A percentile compares a stretch with the other conserved stretches of the same genome.
Evolutionary conservation across 1,140 invertebrate species (phyloP).

Genomic region (Stegodyphus dumicola): DNA sequence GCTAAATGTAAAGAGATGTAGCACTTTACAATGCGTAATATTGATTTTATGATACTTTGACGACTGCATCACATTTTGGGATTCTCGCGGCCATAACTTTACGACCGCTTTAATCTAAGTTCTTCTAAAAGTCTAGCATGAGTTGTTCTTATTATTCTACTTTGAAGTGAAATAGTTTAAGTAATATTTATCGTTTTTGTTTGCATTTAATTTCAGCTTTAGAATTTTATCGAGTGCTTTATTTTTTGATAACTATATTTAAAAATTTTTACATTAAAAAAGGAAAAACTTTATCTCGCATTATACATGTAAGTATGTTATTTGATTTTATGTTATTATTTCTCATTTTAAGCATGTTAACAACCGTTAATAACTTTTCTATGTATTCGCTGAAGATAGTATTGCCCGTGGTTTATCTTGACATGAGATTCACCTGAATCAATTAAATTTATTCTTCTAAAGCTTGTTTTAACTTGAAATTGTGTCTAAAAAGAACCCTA

Average conservation of each 20-base stretch:
- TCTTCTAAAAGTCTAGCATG: background rate
- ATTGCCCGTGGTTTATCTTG: background rate
- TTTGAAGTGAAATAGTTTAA: background rate
- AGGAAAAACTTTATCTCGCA: background rate
- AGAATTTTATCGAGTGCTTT: background rate
- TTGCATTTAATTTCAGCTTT: background rate
- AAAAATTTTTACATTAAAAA: background rate
- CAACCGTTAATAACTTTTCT: background rate
- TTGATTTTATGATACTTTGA: conserved; percentile 61
- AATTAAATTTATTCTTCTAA: background rate
- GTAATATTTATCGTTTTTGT: background rate
- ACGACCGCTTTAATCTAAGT: conserved; percentile 41
- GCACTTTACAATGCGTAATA: conserved; percentile 41
- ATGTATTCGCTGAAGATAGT: background rate
- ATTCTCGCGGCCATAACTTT: conserved; percentile 54
- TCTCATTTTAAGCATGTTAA: background rate
- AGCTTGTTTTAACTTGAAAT: too few species aligned
- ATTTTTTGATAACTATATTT: background rate
- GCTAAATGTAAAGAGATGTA: background rate
- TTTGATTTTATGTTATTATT: background rate
- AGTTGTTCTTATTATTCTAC: background rate
- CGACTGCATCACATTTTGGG: conserved; percentile 50
- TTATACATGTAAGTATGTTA: background rate
- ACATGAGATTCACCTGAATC: background rate
- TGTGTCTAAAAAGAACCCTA: too few species aligned